Percentiles rank a stretch among this genome's conserved stretches.
Evolutionary conservation across 2,113 vertebrate genomes (phyloP).

Genomic region (Plestiodon gilberti): DNA sequence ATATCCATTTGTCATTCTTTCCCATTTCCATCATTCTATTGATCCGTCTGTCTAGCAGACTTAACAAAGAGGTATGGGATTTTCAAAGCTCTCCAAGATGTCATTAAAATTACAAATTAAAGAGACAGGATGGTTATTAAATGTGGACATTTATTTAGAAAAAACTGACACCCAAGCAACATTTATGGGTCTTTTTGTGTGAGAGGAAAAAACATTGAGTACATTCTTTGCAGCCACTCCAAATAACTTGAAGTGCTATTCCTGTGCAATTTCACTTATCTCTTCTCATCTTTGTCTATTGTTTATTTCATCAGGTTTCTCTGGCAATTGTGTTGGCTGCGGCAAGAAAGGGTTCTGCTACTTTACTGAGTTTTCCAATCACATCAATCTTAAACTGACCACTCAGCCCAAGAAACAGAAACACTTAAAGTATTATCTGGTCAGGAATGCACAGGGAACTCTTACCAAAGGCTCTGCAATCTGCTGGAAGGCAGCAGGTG

Average conservation of each 20-base stretch:
- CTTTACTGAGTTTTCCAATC: constrained; percentile 97
- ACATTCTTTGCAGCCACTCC: not conserved
- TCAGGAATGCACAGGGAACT: constrained; percentile 87
- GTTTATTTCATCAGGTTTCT: constrained; percentile 85
- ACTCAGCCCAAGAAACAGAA: constrained; percentile 99
- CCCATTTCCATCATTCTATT: not conserved
- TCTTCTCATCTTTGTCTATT: constrained; percentile 48
- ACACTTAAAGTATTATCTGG: constrained; percentile 93
- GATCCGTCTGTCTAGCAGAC: not conserved
- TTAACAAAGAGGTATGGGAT: not conserved
- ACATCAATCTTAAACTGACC: constrained; percentile 96
- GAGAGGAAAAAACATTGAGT: not conserved
- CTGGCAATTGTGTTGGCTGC: constrained; percentile 95
- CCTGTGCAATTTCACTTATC: constrained; percentile 37
- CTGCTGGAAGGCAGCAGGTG: constrained; percentile 93
- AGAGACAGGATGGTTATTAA: not conserved
- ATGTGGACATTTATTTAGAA: not conserved
- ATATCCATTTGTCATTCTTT: not conserved
- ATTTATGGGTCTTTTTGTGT: not conserved
- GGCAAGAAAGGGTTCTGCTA: constrained; percentile 97
- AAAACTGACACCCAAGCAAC: not conserved
- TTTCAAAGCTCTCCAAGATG: not conserved
- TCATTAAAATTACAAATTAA: not conserved
- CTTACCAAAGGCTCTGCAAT: constrained; percentile 90
- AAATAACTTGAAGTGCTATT: not conserved